These are phyloP conservation scores for Anhinga anhinga DNA, from an alignment of 2,113 vertebrate species.

Conservation along the genomic window DNA sequence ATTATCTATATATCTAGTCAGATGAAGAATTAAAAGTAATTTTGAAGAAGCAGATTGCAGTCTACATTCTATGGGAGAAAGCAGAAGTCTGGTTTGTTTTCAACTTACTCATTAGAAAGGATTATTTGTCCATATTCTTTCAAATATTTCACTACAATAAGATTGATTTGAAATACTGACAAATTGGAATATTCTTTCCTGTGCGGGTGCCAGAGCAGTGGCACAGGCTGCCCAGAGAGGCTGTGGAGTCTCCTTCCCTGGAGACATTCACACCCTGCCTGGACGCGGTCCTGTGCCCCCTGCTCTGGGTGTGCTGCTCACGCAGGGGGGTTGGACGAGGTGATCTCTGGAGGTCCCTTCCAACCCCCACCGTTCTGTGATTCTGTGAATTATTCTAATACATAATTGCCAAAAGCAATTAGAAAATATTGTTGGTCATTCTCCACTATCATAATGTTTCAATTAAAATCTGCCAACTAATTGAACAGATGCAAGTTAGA, in stretches of 20 bases:
- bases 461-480: neutral
- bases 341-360: too few species aligned
- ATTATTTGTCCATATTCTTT: slow-evolving; percentile 17
- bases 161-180: too few species aligned
- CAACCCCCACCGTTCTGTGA: too few species aligned
- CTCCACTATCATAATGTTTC: neutral
- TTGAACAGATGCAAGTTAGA: neutral
- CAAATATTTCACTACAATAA: neutral
- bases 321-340: too few species aligned
- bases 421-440: neutral
- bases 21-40: neutral
- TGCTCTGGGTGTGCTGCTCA: too few species aligned
- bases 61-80: neutral
- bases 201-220: too few species aligned
- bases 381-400: neutral
- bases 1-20: neutral
- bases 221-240: too few species aligned
- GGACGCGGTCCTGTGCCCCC: too few species aligned
- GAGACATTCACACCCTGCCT: too few species aligned
- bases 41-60: slow-evolving; percentile 14
- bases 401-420: neutral
- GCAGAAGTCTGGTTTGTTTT: neutral
- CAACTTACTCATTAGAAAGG: slow-evolving; percentile 1
- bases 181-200: too few species aligned
- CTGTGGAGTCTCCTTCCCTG: too few species aligned